These are phyloP conservation scores for Ochotona curzoniae DNA, from an alignment of 2,113 vertebrate genomes.

Conservation along the genomic window DNA sequence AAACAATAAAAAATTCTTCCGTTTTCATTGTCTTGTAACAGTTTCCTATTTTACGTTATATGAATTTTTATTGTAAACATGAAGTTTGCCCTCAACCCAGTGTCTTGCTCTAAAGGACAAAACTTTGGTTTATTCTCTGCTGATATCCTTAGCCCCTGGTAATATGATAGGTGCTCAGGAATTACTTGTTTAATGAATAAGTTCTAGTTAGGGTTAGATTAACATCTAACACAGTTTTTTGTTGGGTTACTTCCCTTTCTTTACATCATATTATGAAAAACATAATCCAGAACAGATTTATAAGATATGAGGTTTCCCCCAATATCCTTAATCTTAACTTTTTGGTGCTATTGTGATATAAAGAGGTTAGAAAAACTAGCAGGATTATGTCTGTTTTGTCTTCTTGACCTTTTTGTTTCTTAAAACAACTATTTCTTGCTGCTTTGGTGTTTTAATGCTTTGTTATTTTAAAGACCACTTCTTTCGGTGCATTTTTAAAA, in stretches of 20 bases:
- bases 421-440: background rate
- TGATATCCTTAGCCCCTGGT: background rate
- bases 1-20: background rate
- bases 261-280: background rate
- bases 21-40: constrained; percentile 7
- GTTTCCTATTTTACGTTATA: constrained; percentile 12
- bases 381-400: constrained; percentile 1
- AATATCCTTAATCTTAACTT: background rate
- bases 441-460: background rate
- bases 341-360: background rate
- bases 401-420: constrained; percentile 2
- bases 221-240: background rate
- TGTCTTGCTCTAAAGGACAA: background rate
- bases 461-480: constrained; percentile 27
- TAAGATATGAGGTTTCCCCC: constrained; percentile 13
- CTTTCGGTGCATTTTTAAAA: background rate
- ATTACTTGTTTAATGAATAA: constrained; percentile 18
- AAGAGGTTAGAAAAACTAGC: background rate
- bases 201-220: constrained; percentile 22
- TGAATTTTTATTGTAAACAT: constrained; percentile 20
- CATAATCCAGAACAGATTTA: background rate
- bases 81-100: background rate
- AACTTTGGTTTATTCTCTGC: background rate
- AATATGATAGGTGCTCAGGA: background rate
- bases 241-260: background rate